These are phyloP conservation scores for Apotomis capreana DNA, from an alignment of 2,888 invertebrate species.

Conservation along the genomic window DNA sequence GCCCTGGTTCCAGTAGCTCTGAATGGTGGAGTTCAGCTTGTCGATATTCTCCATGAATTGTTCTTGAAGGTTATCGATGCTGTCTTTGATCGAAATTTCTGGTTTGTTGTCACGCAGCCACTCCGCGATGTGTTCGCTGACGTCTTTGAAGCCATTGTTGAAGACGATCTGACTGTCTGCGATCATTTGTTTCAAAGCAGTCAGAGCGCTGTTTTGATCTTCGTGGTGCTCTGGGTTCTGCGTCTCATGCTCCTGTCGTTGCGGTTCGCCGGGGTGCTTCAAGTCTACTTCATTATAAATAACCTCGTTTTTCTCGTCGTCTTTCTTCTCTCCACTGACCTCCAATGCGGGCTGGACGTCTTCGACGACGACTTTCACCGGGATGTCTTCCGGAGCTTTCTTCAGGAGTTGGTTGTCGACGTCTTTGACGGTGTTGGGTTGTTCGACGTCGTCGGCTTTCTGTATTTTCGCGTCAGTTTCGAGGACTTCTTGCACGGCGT, in stretches of 20 bases:
- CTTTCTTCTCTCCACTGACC: conserved; percentile 48
- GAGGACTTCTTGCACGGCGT: conserved; percentile 51
- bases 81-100: conserved; percentile 58
- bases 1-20: conserved; percentile 52
- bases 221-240: conserved; percentile 68
- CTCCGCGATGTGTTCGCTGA: conserved; percentile 62
- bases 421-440: conserved; percentile 56
- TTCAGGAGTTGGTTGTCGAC: conserved; percentile 61
- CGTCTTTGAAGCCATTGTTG: conserved; percentile 57
- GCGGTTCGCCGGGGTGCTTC: conserved; percentile 70
- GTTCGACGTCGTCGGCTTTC: conserved; percentile 56
- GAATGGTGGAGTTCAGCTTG: conserved; percentile 64
- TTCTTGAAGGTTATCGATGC: conserved; percentile 60
- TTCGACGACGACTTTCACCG: conserved; percentile 67
- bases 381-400: conserved; percentile 58
- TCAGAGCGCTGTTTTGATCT: conserved; percentile 55
- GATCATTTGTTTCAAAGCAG: conserved; percentile 61
- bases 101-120: conserved; percentile 60
- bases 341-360: conserved; percentile 53
- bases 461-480: conserved; percentile 53
- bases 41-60: conserved; percentile 62
- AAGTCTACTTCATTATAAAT: conserved; percentile 63
- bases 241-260: conserved; percentile 74
- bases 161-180: conserved; percentile 57
- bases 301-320: conserved; percentile 51